Conservation (phyloP, 2,113 vertebrate species). For the Kryptolebias marmoratus region DNA sequence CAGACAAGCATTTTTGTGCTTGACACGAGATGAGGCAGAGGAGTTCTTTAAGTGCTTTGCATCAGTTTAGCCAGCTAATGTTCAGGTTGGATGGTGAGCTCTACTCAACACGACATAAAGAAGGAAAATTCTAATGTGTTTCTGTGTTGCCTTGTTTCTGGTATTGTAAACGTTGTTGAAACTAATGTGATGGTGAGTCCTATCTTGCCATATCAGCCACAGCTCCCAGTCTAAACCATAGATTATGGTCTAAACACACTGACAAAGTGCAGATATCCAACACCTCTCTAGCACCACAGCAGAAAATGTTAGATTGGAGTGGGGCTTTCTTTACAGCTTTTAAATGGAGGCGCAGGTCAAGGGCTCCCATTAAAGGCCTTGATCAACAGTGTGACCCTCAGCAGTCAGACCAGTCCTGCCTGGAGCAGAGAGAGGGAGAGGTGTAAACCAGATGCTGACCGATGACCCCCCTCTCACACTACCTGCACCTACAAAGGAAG, state of each 20-base stretch:
- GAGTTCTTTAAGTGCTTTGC: slow-evolving; percentile 77
- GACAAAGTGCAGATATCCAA: slow-evolving; percentile 88
- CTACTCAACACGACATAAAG: slow-evolving; percentile 74
- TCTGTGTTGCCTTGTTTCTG: slow-evolving; percentile 72
- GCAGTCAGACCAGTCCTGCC: slow-evolving; percentile 23
- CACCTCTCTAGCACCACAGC: slow-evolving; percentile 80
- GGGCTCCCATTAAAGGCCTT: slow-evolving; percentile 74
- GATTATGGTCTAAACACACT: slow-evolving; percentile 76
- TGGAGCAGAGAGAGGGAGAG: slow-evolving; percentile 40
- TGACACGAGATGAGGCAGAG: slow-evolving; percentile 62
- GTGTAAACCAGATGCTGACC: slow-evolving; percentile 68
- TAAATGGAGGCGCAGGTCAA: slow-evolving; percentile 81
- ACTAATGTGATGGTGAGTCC: slow-evolving; percentile 66
- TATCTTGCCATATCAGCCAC: slow-evolving; percentile 79
- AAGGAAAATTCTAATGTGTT: slow-evolving; percentile 74
- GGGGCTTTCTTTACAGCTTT: slow-evolving; percentile 84
- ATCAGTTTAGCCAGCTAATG: slow-evolving; percentile 77
- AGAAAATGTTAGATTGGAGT: slow-evolving; percentile 84
- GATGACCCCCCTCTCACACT: slow-evolving; percentile 69
- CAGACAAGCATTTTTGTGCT: slow-evolving; percentile 78
- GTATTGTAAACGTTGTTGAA: slow-evolving; percentile 78
- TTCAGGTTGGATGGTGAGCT: slow-evolving; percentile 70
- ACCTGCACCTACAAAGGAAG: slow-evolving; percentile 67
- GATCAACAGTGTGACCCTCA: slow-evolving; percentile 81
- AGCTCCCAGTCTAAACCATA: slow-evolving; percentile 68